phyloP scores from a whole-genome alignment of 2,888 invertebrate genomes.

The Drosophila demipolita region DNA sequence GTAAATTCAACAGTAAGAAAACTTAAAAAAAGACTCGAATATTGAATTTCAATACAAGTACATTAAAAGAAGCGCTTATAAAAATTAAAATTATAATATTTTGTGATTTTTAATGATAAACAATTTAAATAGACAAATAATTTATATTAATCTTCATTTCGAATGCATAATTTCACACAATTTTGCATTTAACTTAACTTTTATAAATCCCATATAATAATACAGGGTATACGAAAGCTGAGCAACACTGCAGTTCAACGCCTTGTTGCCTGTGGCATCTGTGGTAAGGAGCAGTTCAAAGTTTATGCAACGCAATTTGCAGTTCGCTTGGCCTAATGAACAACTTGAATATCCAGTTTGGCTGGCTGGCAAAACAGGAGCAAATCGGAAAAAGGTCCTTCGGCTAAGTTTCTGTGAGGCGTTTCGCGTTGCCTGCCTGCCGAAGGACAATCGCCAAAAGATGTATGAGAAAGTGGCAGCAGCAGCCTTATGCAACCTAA shows the following conservation, averaged over 20 bases:
- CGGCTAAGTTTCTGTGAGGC: constrained; percentile 4
- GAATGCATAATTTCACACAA: neutral
- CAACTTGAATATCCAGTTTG: constrained; percentile 71
- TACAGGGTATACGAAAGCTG: constrained; percentile 5
- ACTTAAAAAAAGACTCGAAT: neutral
- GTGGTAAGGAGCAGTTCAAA: constrained; percentile 54
- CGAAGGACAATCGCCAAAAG: constrained; percentile 21
- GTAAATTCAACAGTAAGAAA: neutral
- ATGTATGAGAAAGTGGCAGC: constrained; percentile 10
- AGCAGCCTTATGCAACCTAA: constrained; percentile 17
- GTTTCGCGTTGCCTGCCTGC: neutral
- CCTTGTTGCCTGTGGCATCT: constrained; percentile 18
- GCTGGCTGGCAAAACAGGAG: constrained; percentile 6
- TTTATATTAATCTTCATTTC: neutral
- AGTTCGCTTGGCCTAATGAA: constrained; percentile 38
- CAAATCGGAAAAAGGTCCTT: neutral
- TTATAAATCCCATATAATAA: neutral
- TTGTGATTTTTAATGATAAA: neutral
- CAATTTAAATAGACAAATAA: neutral
- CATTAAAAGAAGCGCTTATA: neutral
- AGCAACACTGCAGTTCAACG: neutral
- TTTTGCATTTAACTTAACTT: too few species aligned
- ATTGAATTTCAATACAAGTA: too few species aligned
- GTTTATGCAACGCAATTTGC: constrained; percentile 61
- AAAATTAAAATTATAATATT: neutral